phyloP scores from a whole-genome alignment of 2,113 vertebrate species.

The Plecturocebus donacophilus region DNA sequence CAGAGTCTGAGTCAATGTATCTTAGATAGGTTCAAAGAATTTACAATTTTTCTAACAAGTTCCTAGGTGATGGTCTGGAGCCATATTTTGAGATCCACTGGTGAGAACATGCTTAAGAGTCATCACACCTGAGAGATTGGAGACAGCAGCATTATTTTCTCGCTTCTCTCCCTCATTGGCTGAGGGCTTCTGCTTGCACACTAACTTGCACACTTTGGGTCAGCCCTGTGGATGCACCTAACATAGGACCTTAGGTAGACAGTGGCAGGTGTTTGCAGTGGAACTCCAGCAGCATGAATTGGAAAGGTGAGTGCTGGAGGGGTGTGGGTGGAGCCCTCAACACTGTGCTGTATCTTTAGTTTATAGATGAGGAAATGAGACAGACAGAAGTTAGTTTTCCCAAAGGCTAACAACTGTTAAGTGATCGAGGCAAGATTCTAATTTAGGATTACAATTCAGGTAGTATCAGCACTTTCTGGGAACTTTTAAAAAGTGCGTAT shows the following conservation, averaged over 20 bases:
- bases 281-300: background rate
- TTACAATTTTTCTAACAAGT: background rate
- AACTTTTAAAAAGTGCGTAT: background rate
- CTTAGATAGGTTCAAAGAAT: background rate
- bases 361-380: conserved; percentile 5
- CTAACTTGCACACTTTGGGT: background rate
- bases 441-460: background rate
- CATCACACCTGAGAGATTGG: background rate
- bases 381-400: background rate
- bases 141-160: background rate
- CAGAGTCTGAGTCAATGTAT: background rate
- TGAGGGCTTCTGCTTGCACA: background rate
- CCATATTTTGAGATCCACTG: background rate
- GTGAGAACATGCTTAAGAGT: background rate
- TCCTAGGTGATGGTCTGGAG: background rate
- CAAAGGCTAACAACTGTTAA: background rate
- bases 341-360: background rate
- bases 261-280: background rate
- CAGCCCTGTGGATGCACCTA: too few relatives aligned
- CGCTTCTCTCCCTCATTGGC: background rate
- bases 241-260: background rate
- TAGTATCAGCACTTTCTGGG: background rate
- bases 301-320: background rate
- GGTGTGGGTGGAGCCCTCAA: background rate
- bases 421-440: background rate